Percentiles rank a stretch among this genome's conserved stretches.
Conservation (phyloP, 2,888 invertebrate species). For the Lasius fuliginosus region DNA sequence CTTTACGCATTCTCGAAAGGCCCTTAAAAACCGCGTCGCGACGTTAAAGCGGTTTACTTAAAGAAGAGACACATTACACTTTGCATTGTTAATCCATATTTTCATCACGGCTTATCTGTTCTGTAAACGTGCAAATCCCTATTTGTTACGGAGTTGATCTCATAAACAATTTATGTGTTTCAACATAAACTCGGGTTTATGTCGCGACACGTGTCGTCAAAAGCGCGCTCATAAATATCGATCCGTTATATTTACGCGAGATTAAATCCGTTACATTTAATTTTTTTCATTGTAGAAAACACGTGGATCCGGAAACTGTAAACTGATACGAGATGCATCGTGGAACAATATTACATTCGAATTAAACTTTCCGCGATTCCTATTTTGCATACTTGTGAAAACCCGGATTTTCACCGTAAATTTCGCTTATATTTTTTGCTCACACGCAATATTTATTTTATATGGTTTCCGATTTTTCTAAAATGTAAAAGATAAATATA, state of each 20-base stretch:
- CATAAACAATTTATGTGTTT: conserved; percentile 41
- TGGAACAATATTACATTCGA: conserved; percentile 22
- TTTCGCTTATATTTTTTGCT: conserved; percentile 21
- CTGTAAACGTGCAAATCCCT: neutral
- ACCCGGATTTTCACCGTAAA: conserved; percentile 3
- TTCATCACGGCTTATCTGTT: neutral
- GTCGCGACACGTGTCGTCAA: neutral
- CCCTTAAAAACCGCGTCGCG: neutral
- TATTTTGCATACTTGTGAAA: conserved; percentile 13
- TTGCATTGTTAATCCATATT: conserved; percentile 30
- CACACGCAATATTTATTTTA: conserved; percentile 28
- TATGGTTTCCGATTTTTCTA: neutral
- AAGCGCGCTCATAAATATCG: conserved; percentile 27
- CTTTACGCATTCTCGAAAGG: neutral
- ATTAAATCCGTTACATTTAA: conserved; percentile 12
- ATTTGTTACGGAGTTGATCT: neutral
- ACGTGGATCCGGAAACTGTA: neutral
- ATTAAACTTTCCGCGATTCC: conserved; percentile 36
- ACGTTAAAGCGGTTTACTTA: conserved; percentile 20
- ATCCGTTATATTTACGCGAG: neutral
- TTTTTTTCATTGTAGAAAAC: neutral
- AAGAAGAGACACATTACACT: neutral
- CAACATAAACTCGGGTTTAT: neutral
- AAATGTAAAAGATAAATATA: conserved; percentile 18
- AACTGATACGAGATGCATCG: conserved; percentile 8